Evolutionary conservation across 2,888 invertebrate species (phyloP).

Genomic region (Hipparchia sbordonii): DNA sequence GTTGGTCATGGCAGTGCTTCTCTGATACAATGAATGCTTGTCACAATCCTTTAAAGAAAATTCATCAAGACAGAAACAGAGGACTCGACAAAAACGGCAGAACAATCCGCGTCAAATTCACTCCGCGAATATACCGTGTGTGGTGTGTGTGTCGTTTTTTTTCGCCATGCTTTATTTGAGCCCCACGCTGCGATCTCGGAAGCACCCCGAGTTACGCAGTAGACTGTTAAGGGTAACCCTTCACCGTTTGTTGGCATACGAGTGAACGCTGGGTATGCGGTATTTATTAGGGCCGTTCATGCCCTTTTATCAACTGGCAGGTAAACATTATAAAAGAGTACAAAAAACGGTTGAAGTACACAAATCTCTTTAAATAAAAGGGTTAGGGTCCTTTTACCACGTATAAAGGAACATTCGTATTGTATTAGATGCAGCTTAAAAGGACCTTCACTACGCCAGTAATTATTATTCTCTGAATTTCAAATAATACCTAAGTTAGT

Average conservation of each 20-base stretch:
- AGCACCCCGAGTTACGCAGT: constrained; percentile 67
- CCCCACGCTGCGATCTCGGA: constrained; percentile 57
- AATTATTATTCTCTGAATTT: not conserved
- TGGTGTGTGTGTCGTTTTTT: constrained; percentile 46
- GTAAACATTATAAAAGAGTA: constrained; percentile 44
- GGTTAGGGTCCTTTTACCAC: not conserved
- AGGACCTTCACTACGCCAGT: not conserved
- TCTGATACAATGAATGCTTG: not conserved
- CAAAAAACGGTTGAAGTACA: constrained; percentile 36
- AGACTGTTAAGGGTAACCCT: constrained; percentile 80
- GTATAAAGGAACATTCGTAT: not conserved
- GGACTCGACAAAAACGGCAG: constrained; percentile 28
- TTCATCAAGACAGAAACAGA: constrained; percentile 1
- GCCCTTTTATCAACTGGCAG: constrained; percentile 57
- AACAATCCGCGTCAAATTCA: constrained; percentile 48
- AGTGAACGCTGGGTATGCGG: constrained; percentile 54
- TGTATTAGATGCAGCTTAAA: not conserved
- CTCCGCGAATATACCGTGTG: constrained; percentile 37
- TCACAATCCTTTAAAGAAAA: not conserved
- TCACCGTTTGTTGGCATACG: constrained; percentile 67
- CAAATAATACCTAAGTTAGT: not conserved
- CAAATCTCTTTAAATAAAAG: constrained; percentile 15
- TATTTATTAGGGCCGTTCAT: constrained; percentile 62
- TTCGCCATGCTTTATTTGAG: constrained; percentile 55
- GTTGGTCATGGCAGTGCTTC: constrained; percentile 1